Conservation (phyloP, 1,140 invertebrate species). For the Lasioglossum baleicum region DNA sequence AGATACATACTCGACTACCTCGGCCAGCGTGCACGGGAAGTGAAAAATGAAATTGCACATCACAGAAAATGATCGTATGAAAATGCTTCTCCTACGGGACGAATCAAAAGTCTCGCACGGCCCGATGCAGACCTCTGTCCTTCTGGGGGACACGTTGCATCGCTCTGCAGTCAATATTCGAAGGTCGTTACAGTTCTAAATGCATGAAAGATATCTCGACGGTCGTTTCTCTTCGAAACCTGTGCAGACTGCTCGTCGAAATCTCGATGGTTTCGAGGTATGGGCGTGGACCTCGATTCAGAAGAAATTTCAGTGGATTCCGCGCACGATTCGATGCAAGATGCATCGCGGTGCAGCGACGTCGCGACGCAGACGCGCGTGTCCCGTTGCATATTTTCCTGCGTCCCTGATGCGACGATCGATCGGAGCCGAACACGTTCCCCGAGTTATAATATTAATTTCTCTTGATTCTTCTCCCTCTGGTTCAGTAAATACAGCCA, state of each 20-base stretch:
- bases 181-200: too few relatives aligned
- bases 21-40: slow-evolving; percentile 8
- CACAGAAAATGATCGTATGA: slow-evolving; percentile 43
- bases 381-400: neutral
- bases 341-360: neutral
- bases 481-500: neutral
- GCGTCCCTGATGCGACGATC: neutral
- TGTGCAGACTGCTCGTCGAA: too few relatives aligned
- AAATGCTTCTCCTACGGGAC: slow-evolving; percentile 53
- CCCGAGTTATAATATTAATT: neutral
- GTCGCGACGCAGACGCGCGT: neutral
- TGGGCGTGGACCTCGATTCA: too few relatives aligned
- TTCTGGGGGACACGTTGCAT: slow-evolving; percentile 5
- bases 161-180: too few relatives aligned
- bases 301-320: too few relatives aligned
- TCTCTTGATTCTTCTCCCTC: neutral
- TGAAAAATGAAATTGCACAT: slow-evolving; percentile 25
- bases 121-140: slow-evolving; percentile 1
- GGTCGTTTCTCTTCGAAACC: too few relatives aligned
- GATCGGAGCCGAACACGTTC: neutral
- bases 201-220: too few relatives aligned
- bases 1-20: neutral
- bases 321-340: neutral
- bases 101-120: slow-evolving; percentile 54
- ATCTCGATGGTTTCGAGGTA: too few relatives aligned